A percentile compares a stretch with the other conserved stretches of the same genome.
These are phyloP conservation scores for Merodon equestris DNA, from an alignment of 2,888 invertebrate genomes.

Conservation along the genomic window DNA sequence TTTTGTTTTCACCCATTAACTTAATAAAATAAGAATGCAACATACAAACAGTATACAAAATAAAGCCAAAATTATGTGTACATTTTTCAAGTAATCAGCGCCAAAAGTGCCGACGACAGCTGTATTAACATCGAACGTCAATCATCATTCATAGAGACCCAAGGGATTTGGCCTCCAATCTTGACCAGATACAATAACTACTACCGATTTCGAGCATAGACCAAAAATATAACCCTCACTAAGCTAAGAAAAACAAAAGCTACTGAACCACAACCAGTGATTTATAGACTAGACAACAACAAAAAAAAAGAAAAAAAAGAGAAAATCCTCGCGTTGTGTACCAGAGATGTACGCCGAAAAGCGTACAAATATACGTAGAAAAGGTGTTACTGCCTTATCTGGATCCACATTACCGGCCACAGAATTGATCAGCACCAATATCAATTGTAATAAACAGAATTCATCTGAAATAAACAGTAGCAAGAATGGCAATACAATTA, in stretches of 20 bases:
- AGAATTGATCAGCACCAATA: conserved; percentile 31
- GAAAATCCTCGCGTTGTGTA: conserved; percentile 3
- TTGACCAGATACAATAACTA: too few relatives aligned
- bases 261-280: too few relatives aligned
- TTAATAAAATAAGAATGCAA: too few relatives aligned
- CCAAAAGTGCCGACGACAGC: conserved; percentile 14
- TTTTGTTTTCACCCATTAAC: too few relatives aligned
- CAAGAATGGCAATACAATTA: conserved; percentile 45
- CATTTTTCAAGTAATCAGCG: conserved; percentile 43
- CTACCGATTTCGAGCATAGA: too few relatives aligned
- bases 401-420: conserved; percentile 36
- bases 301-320: background rate
- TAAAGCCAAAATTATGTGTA: conserved; percentile 18
- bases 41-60: conserved; percentile 14
- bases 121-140: conserved; percentile 11
- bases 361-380: conserved; percentile 55
- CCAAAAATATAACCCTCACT: too few relatives aligned
- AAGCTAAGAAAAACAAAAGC: background rate
- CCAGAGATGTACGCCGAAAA: conserved; percentile 63
- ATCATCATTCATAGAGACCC: conserved; percentile 6
- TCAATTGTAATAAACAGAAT: conserved; percentile 43
- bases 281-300: too few relatives aligned
- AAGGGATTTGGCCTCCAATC: conserved; percentile 3
- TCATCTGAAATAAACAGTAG: conserved; percentile 34
- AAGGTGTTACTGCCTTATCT: conserved; percentile 51